Conservation (phyloP, 2,797 vertebrate species). For the Lagocephalus sceleratus region DNA sequence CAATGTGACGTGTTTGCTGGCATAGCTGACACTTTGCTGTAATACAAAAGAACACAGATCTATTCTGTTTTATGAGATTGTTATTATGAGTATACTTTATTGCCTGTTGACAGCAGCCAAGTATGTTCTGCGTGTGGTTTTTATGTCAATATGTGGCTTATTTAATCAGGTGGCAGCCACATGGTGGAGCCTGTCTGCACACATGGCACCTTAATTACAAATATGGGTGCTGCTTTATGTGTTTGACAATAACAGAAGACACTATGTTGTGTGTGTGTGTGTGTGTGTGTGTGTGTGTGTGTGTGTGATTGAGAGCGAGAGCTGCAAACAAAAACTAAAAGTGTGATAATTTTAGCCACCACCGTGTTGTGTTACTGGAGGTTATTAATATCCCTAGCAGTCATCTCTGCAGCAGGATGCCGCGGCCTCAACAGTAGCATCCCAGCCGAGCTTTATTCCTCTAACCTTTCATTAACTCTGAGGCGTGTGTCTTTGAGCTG, state of each 20-base stretch:
- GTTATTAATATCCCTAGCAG: constrained; percentile 38
- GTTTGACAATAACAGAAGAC: not conserved
- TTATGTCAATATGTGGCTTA: constrained; percentile 25
- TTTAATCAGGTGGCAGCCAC: constrained; percentile 54
- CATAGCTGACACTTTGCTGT: too few species aligned
- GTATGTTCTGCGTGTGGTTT: constrained; percentile 15
- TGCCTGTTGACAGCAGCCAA: constrained; percentile 9
- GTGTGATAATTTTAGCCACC: constrained; percentile 28
- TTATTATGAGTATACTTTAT: not conserved
- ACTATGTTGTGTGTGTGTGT: not conserved
- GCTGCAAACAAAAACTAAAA: constrained; percentile 47
- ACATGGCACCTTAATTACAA: constrained; percentile 26
- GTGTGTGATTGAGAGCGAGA: not conserved
- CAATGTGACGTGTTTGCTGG: too few species aligned
- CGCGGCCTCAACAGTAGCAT: constrained; percentile 30
- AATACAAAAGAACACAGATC: too few species aligned
- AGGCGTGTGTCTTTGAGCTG: constrained; percentile 31
- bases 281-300: not conserved
- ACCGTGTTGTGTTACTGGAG: constrained; percentile 28
- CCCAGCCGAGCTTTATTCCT: constrained; percentile 48
- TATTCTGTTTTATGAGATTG: not conserved
- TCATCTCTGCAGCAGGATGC: constrained; percentile 56
- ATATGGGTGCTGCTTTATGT: constrained; percentile 2
- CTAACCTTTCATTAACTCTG: constrained; percentile 52
- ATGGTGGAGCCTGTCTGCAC: constrained; percentile 17